Evolutionary conservation across 1,140 invertebrate species (phyloP).

Genomic region (Cepaea nemoralis): DNA sequence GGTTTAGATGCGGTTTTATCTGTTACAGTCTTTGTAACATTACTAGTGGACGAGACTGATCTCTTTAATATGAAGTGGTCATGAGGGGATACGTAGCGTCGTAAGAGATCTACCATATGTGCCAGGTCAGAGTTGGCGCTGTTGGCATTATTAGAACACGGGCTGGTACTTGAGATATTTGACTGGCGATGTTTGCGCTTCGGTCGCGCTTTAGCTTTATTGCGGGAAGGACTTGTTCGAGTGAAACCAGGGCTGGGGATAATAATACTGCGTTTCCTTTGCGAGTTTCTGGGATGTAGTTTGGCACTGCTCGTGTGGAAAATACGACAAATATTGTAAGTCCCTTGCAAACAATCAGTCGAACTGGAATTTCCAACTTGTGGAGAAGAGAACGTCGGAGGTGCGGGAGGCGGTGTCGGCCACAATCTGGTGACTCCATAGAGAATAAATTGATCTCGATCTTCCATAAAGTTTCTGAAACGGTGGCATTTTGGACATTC

Average conservation of each 20-base stretch:
- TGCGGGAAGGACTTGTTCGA: background rate
- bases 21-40: background rate
- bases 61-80: background rate
- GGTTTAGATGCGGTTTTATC: background rate
- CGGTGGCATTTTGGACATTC: background rate
- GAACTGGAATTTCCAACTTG: background rate
- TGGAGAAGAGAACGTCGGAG: background rate
- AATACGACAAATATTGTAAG: background rate
- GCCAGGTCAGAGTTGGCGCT: background rate
- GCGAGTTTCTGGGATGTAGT: background rate
- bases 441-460: conserved; percentile 3
- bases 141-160: background rate
- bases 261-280: background rate
- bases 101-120: background rate
- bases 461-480: background rate
- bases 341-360: background rate
- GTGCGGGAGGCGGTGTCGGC: background rate
- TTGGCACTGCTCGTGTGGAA: background rate
- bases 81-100: background rate
- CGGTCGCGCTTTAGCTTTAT: background rate
- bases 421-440: background rate
- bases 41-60: background rate
- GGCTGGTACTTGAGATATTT: background rate
- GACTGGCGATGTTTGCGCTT: background rate
- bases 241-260: background rate